These are phyloP conservation scores for Parambassis ranga DNA, from an alignment of 2,797 vertebrate species.

Conservation along the genomic window DNA sequence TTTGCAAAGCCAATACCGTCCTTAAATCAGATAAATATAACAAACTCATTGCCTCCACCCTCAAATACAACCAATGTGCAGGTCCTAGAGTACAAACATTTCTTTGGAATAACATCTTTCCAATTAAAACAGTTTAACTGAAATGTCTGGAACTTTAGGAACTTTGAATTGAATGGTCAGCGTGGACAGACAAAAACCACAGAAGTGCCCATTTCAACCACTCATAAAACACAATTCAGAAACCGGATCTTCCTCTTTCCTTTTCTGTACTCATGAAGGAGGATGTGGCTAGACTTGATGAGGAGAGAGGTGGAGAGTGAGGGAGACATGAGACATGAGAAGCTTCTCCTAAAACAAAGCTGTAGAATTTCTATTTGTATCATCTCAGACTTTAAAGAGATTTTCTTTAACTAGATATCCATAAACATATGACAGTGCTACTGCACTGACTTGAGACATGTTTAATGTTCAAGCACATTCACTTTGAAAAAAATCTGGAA, in stretches of 20 bases:
- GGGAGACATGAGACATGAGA: constrained; percentile 19
- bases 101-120: constrained; percentile 66
- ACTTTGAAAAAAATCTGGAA: not conserved
- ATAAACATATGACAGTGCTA: no score
- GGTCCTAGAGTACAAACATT: constrained; percentile 41
- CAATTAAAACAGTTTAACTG: constrained; percentile 77
- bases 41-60: not conserved
- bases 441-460: no score
- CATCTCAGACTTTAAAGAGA: not conserved
- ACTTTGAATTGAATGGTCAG: constrained; percentile 60
- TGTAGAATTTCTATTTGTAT: constrained; percentile 12
- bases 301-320: constrained; percentile 55
- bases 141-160: constrained; percentile 70
- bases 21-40: constrained; percentile 4
- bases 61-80: not conserved
- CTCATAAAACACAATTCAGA: constrained; percentile 78
- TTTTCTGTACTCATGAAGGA: constrained; percentile 61
- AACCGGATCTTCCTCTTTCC: constrained; percentile 78
- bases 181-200: constrained; percentile 58
- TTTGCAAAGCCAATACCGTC: constrained; percentile 29
- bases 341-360: constrained; percentile 26
- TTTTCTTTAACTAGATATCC: no score
- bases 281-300: constrained; percentile 75
- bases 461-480: not conserved
- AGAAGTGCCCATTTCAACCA: constrained; percentile 74